Base-by-base conservation (phyloP, 1,140 invertebrate genomes). In the Aphidius gifuensis region DNA sequence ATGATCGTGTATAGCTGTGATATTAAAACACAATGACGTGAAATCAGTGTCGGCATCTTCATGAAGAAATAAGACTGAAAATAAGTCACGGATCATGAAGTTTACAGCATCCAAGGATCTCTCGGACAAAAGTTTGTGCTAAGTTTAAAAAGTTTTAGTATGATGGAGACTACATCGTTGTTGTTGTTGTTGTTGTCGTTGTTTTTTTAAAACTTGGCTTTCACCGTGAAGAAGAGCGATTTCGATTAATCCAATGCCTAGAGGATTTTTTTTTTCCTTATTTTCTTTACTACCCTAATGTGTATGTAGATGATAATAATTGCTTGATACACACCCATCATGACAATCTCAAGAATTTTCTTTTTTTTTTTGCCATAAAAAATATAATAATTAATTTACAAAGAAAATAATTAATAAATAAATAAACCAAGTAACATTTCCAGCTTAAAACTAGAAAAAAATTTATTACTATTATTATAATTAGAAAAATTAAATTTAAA, bases 171-270 rank as follows among this genome's bases (percentile, higher is more conserved):
- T 32, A 32, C 23, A 32, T 32, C 23, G 2, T 32, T 32, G 23
- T 32, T 32, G 23, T 32, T 32, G 23, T 32, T 32, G 23, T 32
- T 32, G 23, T 32, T 32, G 23, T 32, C 46, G n/a, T 63, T 39
- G 46, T 50, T 49, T 46, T 67, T 64, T 70, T 58, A 62, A 68
- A 62, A 75, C 71, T 78, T 72, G 70, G 71, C 69, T 66, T 73
- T 47, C 32, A 51, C 49, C 42, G 9, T 73, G 71, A 75, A 73
- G 71, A 71, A 73, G 74, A 78, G 74, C 73, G 75, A 75, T 77
- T 75, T 74, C 72, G 76, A 79, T 77, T 77, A 79, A 77, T 76
- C 74, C 69, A 69, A 70, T 69, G 72, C 74, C 72, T 72, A 69
- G 68, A 71, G 73, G 40, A n/a, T 71, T 71, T 64, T 70, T 73